Conservation (phyloP, 2,113 vertebrate species). For the Dryoscopus gambensis region DNA sequence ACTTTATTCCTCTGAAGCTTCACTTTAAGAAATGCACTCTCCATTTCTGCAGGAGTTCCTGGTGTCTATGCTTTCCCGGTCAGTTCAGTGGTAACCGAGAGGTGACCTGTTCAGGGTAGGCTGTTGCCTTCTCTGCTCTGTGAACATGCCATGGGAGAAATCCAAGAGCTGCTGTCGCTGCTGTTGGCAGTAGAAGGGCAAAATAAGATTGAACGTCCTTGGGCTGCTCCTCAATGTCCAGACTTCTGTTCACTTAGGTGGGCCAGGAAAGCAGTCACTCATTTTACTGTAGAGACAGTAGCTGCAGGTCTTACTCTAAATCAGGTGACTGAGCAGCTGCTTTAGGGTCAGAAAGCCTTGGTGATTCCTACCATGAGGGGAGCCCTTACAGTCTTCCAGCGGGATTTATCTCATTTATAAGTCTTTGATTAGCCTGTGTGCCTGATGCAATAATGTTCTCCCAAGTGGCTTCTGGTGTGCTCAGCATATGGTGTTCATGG, state of each 20-base stretch:
- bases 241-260: background rate
- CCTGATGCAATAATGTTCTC: background rate
- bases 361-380: background rate
- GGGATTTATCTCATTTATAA: background rate
- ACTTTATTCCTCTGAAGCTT: background rate
- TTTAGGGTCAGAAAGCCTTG: background rate
- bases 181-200: background rate
- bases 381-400: background rate
- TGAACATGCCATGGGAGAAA: background rate
- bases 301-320: background rate
- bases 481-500: fast-evolving
- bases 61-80: background rate
- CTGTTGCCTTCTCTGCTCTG: background rate
- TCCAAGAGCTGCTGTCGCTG: background rate
- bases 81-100: background rate
- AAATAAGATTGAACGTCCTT: background rate
- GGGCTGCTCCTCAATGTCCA: background rate
- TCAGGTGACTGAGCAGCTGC: background rate
- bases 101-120: no score
- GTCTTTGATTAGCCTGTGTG: background rate
- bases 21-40: background rate
- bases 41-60: background rate
- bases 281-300: background rate
- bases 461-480: background rate
- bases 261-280: background rate